Base-by-base conservation (phyloP, 2,113 vertebrate genomes). In the Potamarius usumacintae region DNA sequence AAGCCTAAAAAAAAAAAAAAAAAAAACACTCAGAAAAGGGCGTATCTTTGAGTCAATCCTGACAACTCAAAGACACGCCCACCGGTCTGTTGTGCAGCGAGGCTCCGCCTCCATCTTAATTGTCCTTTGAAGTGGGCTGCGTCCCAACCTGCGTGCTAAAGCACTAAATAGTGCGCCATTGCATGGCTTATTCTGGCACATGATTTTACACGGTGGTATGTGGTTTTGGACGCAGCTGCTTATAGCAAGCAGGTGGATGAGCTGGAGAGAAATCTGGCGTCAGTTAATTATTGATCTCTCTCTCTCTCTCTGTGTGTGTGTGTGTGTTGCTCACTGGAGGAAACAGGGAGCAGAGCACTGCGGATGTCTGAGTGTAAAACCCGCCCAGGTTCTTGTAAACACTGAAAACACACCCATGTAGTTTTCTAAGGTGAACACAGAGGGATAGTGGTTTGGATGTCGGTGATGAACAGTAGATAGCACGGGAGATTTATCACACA, bases 321-420 rank as follows among this genome's bases (percentile, higher is more conserved):
- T 20, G 17, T 1, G 30, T n/a, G 30, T 9, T 25, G 27, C n/a
- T 76, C 50, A 15, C 30, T 60, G 22, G 53, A 62, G 69, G 22
- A 76, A 76, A 60, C 69, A 7, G 50, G 17, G 30, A 50, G 53
- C 30, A 60, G 69, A 76, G 69, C 83, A 85, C 83, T 85, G 83
- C 83, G 83, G 69, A 85, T 85, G 60, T 58, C 57, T 60, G 69
- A 74, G 30, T 42, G 15, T 30, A 30, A 69, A 67, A 83, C 62
- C 82, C 63, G 63, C 82, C 82, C 48, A 18, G 82, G 7, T 20
- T 1, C 22, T n/a, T 55, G 50, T 10, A 48, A 25, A 15, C 67
- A n/a, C 65, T n/a, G 22, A 30, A 57, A 55, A 57, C 69, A 74
- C 67, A 74, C 27, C 67, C 67, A 74, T 76, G 71, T 60, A 76